phyloP scores from a whole-genome alignment of 2,888 invertebrate species.

The Sarcophaga variegata region DNA sequence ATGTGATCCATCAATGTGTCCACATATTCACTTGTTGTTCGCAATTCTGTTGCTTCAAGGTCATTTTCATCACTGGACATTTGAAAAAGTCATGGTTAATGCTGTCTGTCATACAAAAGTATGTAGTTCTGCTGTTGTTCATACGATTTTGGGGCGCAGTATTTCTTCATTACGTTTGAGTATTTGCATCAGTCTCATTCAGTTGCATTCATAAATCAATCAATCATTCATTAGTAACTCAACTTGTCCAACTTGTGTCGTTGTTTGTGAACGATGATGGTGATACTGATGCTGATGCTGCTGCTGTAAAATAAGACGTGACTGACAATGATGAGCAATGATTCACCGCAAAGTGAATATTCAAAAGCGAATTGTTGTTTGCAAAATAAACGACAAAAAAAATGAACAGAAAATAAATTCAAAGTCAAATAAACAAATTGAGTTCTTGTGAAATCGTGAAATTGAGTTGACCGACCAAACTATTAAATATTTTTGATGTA shows the following conservation, averaged over 20 bases:
- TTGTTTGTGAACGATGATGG: slow-evolving; percentile 53
- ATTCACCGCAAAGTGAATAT: slow-evolving; percentile 7
- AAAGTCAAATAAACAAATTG: background rate
- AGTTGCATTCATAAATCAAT: slow-evolving; percentile 69
- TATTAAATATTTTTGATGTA: slow-evolving; percentile 48
- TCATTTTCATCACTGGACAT: slow-evolving; percentile 64
- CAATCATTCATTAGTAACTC: slow-evolving; percentile 67
- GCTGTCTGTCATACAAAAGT: slow-evolving; percentile 26
- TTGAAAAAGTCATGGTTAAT: slow-evolving; percentile 61
- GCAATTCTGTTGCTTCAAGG: slow-evolving; percentile 58
- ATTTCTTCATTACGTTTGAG: background rate
- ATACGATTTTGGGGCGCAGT: slow-evolving; percentile 11
- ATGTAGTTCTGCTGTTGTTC: background rate
- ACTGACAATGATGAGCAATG: slow-evolving; percentile 43
- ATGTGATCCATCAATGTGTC: slow-evolving; percentile 68
- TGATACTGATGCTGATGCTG: slow-evolving; percentile 7
- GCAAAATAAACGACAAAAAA: background rate
- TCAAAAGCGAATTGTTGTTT: slow-evolving; percentile 2
- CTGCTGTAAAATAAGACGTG: slow-evolving; percentile 19
- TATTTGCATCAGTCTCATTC: slow-evolving; percentile 55
- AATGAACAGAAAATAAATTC: slow-evolving; percentile 9
- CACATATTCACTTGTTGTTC: slow-evolving; percentile 54
- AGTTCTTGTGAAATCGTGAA: slow-evolving; percentile 41
- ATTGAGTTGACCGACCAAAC: slow-evolving; percentile 21
- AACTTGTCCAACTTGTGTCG: slow-evolving; percentile 68